Conservation (phyloP, 37 sponge, comb jelly and placozoan species). For the Cliona cf. orientalis region DNA sequence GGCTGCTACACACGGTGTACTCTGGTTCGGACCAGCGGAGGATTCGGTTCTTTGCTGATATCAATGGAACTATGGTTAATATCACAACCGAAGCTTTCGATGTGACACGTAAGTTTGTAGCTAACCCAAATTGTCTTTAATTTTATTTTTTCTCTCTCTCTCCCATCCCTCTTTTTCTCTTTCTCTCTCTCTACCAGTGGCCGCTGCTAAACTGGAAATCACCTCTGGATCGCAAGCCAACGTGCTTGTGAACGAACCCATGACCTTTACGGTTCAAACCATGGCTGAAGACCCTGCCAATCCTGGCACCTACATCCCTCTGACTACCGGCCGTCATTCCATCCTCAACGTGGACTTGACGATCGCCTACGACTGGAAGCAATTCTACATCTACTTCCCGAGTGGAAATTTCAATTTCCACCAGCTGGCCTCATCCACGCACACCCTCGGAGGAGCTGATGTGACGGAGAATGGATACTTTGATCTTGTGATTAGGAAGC, state of each 20-base stretch:
- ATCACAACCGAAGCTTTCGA: conserved; percentile 17
- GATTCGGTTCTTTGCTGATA: conserved; percentile 25
- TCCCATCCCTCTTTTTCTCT: neutral
- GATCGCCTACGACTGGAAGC: conserved; percentile 45
- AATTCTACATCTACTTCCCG: neutral
- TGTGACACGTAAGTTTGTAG: conserved; percentile 28
- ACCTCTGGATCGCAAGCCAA: neutral
- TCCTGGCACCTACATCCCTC: conserved; percentile 19
- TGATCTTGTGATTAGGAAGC: conserved; percentile 40
- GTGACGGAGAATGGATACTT: conserved; percentile 42
- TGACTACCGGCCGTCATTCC: conserved; percentile 56
- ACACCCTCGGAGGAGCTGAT: conserved; percentile 39
- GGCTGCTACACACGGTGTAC: conserved; percentile 42
- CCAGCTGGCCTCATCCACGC: conserved; percentile 1
- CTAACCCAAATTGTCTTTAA: no score
- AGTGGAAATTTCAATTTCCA: conserved; percentile 18
- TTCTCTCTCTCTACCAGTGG: conserved; percentile 14
- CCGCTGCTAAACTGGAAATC: conserved; percentile 37
- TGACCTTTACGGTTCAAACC: conserved; percentile 44
- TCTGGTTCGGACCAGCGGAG: conserved; percentile 6
- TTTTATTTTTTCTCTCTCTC: neutral
- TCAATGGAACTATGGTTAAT: conserved; percentile 11
- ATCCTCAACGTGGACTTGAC: conserved; percentile 49
- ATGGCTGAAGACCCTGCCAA: conserved; percentile 16
- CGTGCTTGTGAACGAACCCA: conserved; percentile 38